These are phyloP conservation scores for Philypnodon macrostomus DNA, from an alignment of 2,797 vertebrate genomes.

Conservation along the genomic window DNA sequence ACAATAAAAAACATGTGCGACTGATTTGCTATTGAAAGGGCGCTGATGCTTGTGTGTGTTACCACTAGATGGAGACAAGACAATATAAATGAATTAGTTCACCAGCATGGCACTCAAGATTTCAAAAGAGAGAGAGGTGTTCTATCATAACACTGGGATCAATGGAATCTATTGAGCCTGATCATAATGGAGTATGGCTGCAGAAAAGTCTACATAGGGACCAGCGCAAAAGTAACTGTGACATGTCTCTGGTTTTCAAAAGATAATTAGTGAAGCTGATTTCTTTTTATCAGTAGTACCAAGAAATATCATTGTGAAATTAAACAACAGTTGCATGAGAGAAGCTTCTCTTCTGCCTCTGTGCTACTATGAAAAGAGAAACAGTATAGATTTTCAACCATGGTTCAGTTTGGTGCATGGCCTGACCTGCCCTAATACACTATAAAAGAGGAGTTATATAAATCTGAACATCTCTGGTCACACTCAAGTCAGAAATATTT, in stretches of 20 bases:
- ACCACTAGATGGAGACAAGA: constrained; percentile 60
- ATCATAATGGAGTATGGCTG: constrained; percentile 2
- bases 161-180: neutral
- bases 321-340: neutral
- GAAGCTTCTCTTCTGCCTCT: neutral
- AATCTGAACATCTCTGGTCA: neutral
- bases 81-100: neutral
- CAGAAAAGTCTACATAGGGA: constrained; percentile 1
- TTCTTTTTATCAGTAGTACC: neutral
- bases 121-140: neutral
- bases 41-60: too few relatives aligned
- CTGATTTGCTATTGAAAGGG: too few relatives aligned
- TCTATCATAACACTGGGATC: neutral
- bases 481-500: neutral
- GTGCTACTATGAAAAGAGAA: neutral
- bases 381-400: neutral
- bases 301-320: constrained; percentile 6
- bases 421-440: neutral
- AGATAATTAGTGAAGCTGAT: neutral
- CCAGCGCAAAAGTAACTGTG: neutral
- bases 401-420: neutral
- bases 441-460: neutral
- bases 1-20: too few relatives aligned
- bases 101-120: neutral
- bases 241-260: neutral